A percentile compares a stretch with the other conserved stretches of the same genome.
Conservation (phyloP, 2,797 vertebrate species). For the Lerista edwardsae region DNA sequence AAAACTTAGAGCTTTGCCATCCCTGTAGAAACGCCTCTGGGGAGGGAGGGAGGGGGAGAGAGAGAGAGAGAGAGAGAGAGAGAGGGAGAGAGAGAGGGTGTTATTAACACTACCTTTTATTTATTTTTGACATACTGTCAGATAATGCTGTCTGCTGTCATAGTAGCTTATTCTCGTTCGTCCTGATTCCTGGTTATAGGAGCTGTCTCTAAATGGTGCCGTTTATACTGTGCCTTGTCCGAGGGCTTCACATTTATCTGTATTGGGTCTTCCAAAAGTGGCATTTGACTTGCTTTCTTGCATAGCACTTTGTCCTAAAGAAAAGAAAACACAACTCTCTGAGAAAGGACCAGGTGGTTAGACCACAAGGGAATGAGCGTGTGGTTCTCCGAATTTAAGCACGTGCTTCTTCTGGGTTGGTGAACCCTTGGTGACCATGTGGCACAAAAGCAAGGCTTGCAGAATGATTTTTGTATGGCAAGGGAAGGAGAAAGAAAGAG, state of each 20-base stretch:
- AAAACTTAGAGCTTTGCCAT: too few species aligned
- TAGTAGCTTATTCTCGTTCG: background rate
- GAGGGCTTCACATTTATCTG: conserved; percentile 25
- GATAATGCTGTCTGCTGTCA: background rate
- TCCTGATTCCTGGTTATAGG: conserved; percentile 22
- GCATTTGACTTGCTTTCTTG: conserved; percentile 40
- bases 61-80: background rate
- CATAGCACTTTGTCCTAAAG: conserved; percentile 19
- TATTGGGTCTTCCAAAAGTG: background rate
- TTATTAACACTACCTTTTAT: background rate
- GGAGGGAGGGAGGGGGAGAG: too few species aligned
- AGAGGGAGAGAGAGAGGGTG: background rate
- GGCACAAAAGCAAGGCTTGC: background rate
- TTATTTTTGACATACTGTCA: background rate
- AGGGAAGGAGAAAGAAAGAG: background rate
- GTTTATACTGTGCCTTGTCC: conserved; percentile 40
- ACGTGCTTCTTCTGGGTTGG: background rate
- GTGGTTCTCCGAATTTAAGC: conserved; percentile 5
- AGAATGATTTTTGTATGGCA: background rate
- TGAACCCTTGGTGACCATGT: background rate
- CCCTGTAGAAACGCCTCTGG: too few species aligned
- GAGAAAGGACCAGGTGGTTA: conserved; percentile 20
- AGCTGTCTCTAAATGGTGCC: conserved; percentile 23
- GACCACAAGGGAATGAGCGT: background rate
- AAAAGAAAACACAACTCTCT: background rate